Conservation (phyloP, 2,888 invertebrate genomes). For the Lycia hirtaria region DNA sequence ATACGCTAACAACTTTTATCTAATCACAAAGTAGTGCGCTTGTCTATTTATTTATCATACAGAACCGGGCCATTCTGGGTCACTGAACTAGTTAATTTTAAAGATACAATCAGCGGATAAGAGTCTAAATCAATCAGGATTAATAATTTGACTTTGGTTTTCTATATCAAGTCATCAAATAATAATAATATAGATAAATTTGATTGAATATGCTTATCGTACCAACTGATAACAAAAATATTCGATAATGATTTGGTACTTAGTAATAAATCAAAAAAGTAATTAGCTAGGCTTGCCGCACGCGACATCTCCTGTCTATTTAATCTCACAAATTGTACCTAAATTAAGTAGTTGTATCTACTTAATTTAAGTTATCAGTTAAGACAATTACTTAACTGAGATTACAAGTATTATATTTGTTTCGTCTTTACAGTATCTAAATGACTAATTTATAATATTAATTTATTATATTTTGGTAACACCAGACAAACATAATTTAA, state of each 20-base stretch:
- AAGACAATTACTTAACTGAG: background rate
- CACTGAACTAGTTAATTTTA: constrained; percentile 40
- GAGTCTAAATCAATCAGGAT: constrained; percentile 10
- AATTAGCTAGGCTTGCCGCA: constrained; percentile 1
- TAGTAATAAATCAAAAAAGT: constrained; percentile 2
- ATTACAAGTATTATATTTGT: too few species aligned
- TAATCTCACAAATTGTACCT: too few species aligned
- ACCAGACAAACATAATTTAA: too few species aligned
- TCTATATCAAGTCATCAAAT: constrained; percentile 15
- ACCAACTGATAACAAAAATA: background rate
- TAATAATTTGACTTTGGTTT: constrained; percentile 15
- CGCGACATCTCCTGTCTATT: constrained; percentile 1
- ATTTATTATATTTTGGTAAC: too few species aligned
- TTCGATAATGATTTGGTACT: constrained; percentile 2
- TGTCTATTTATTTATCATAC: background rate
- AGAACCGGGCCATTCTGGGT: constrained; percentile 35
- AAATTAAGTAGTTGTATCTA: too few species aligned
- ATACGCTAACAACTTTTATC: constrained; percentile 10
- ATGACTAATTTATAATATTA: too few species aligned
- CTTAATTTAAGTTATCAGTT: background rate
- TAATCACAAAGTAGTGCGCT: constrained; percentile 8
- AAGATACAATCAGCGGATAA: constrained; percentile 11
- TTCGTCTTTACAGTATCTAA: too few species aligned
- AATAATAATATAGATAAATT: constrained; percentile 23
- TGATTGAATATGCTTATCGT: constrained; percentile 3